Evolutionary conservation across 2,888 invertebrate species (phyloP).

Genomic region (Catocala fraxini): DNA sequence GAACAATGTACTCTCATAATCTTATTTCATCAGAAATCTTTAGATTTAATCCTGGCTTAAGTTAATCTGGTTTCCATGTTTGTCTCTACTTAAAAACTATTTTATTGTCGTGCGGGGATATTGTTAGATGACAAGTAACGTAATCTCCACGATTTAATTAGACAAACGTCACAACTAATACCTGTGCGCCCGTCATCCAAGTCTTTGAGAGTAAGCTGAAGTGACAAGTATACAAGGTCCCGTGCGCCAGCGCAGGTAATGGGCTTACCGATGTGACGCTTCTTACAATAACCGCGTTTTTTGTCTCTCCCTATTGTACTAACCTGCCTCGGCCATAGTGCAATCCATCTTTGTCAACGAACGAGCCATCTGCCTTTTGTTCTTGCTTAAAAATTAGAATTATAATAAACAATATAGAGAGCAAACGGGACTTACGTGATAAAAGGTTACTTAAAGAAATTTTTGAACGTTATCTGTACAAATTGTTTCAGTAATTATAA

Average conservation of each 20-base stretch:
- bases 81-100: conserved; percentile 8
- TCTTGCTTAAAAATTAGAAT: conserved; percentile 84
- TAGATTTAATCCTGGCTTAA: neutral
- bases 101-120: conserved; percentile 23
- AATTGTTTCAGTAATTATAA: conserved; percentile 31
- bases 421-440: conserved; percentile 56
- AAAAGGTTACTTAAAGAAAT: conserved; percentile 42
- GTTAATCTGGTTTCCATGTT: conserved; percentile 7
- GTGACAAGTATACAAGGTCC: conserved; percentile 77
- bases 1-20: too few relatives aligned
- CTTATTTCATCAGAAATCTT: neutral
- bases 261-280: conserved; percentile 68
- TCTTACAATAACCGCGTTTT: conserved; percentile 69
- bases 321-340: conserved; percentile 62
- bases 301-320: conserved; percentile 70
- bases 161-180: conserved; percentile 69
- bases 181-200: conserved; percentile 58
- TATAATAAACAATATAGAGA: conserved; percentile 70
- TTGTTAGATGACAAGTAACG: conserved; percentile 38
- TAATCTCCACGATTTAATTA: conserved; percentile 67
- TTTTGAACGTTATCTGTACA: conserved; percentile 20
- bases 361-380: conserved; percentile 75
- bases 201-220: conserved; percentile 64
- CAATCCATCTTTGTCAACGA: conserved; percentile 81
- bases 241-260: conserved; percentile 76